Percentiles rank a stretch among this genome's conserved stretches.
These are phyloP conservation scores for Chrysomela aeneicollis DNA, from an alignment of 2,888 invertebrate species.

Conservation along the genomic window DNA sequence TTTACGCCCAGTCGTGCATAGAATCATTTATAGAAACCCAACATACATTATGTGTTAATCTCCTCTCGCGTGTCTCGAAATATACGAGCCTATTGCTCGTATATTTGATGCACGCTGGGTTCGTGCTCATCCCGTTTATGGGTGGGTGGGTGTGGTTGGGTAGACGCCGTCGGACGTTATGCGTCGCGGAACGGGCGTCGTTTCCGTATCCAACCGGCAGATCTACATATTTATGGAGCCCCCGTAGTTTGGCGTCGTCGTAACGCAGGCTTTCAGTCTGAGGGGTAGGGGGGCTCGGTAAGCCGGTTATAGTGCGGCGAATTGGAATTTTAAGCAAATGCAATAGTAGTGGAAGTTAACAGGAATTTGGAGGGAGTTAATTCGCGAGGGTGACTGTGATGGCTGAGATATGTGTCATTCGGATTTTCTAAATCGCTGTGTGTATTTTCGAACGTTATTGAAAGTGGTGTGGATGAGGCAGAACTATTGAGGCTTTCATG, in stretches of 20 bases:
- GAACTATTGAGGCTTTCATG: too few relatives aligned
- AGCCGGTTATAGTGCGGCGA: background rate
- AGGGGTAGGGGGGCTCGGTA: background rate
- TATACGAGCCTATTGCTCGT: too few relatives aligned
- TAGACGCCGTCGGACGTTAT: background rate
- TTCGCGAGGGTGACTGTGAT: background rate
- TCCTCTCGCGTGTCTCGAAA: background rate
- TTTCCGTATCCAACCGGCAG: constrained; percentile 40
- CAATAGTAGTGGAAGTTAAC: background rate
- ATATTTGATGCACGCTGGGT: background rate
- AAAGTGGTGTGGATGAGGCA: too few relatives aligned
- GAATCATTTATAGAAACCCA: too few relatives aligned
- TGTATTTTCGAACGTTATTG: too few relatives aligned
- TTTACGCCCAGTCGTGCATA: too few relatives aligned
- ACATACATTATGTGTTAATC: too few relatives aligned
- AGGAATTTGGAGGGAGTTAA: background rate
- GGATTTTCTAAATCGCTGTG: too few relatives aligned
- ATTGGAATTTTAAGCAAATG: constrained; percentile 5
- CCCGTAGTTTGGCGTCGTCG: constrained; percentile 44
- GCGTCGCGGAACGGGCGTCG: constrained; percentile 11
- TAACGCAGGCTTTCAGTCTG: constrained; percentile 41
- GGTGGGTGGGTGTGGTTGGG: background rate
- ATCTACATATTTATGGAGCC: constrained; percentile 48
- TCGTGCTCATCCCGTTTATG: background rate
- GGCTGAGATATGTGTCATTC: too few relatives aligned